These are phyloP conservation scores for Calidris pygmaea DNA, from an alignment of 2,113 vertebrate species.

Conservation along the genomic window DNA sequence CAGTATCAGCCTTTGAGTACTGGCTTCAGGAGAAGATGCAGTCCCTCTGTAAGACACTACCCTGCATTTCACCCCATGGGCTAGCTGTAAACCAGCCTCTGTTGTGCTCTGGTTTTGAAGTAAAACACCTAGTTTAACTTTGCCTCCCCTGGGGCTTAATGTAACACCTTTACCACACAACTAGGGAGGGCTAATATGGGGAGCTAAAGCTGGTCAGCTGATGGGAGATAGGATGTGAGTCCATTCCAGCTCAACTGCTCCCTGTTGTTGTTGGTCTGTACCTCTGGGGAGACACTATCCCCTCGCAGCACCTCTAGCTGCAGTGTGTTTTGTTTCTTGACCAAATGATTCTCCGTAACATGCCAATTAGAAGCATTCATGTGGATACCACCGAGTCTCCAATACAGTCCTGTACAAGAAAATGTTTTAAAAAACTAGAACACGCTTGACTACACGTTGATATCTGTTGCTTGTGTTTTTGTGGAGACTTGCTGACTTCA, in stretches of 20 bases:
- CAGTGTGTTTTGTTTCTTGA: background rate
- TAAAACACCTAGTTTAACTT: background rate
- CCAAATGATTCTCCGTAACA: background rate
- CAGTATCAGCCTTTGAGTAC: background rate
- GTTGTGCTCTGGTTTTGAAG: background rate
- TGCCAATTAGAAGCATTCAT: background rate
- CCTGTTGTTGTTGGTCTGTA: rapidly evolving
- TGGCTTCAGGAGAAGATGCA: background rate
- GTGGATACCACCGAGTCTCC: background rate
- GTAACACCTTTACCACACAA: background rate
- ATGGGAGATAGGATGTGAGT: background rate
- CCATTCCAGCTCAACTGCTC: rapidly evolving
- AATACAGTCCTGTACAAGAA: background rate
- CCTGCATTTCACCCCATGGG: rapidly evolving
- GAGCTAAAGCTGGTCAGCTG: background rate
- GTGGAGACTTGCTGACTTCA: background rate
- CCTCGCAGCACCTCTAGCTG: background rate
- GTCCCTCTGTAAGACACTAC: background rate
- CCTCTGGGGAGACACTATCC: background rate
- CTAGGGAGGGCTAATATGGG: rapidly evolving
- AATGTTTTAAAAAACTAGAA: background rate
- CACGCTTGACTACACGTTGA: rapidly evolving
- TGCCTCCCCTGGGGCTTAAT: background rate
- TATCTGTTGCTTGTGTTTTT: background rate
- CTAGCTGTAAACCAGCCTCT: background rate